A percentile compares a stretch with the other conserved stretches of the same genome.
Conservation (phyloP, 2,888 invertebrate species). For the Hypselothyrea guttata region DNA sequence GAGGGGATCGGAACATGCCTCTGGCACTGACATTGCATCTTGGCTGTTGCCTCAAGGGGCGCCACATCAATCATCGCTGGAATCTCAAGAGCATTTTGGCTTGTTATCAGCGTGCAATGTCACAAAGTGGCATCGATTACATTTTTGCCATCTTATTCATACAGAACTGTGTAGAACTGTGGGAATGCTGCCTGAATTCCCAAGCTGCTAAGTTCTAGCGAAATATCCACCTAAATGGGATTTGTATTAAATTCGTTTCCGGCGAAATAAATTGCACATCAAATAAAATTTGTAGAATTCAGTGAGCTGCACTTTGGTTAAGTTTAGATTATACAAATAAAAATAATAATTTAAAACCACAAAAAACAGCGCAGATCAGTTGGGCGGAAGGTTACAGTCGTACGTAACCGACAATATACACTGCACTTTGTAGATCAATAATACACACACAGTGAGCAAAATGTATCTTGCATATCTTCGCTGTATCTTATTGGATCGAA, state of each 20-base stretch:
- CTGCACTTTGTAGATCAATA: too few species aligned
- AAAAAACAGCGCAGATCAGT: too few species aligned
- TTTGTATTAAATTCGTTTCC: conserved; percentile 62
- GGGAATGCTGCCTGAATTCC: conserved; percentile 54
- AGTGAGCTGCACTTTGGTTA: conserved; percentile 5
- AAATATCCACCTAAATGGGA: conserved; percentile 23
- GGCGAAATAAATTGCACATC: conserved; percentile 40
- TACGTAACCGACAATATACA: too few species aligned
- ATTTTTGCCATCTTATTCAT: conserved; percentile 5
- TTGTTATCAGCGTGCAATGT: conserved; percentile 20
- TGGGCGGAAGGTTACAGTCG: too few species aligned
- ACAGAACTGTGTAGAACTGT: conserved; percentile 50
- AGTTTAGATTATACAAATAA: conserved; percentile 23
- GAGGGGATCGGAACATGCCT: too few species aligned
- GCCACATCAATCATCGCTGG: conserved; percentile 73
- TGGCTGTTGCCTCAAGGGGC: conserved; percentile 39
- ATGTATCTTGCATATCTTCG: too few species aligned
- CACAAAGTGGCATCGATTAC: conserved; percentile 45
- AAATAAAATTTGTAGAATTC: conserved; percentile 2
- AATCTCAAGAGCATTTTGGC: conserved; percentile 24
- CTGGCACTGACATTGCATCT: conserved; percentile 36
- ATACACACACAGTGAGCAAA: too few species aligned
- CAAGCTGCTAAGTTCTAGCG: conserved; percentile 47
- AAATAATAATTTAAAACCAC: too few species aligned
- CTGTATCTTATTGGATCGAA: too few species aligned